These are phyloP conservation scores for Ptychodera flava DNA, from an alignment of 35 echinoderm and acorn worm species.

Conservation along the genomic window DNA sequence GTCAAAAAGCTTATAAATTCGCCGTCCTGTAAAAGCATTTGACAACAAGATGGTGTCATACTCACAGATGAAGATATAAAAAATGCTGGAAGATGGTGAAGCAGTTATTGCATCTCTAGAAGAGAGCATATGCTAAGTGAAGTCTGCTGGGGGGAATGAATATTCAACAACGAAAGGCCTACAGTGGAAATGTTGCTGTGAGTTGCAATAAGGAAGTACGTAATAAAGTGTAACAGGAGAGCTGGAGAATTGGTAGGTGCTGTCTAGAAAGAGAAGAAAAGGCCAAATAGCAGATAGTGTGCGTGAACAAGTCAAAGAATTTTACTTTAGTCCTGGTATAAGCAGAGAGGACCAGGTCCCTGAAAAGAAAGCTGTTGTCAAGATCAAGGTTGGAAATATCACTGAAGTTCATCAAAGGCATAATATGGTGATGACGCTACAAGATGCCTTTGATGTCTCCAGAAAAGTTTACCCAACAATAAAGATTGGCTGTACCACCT, in stretches of 20 bases:
- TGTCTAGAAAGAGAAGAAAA: neutral
- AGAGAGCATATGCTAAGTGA: neutral
- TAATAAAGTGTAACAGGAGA: neutral
- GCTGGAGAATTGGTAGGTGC: neutral
- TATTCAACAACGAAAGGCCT: neutral
- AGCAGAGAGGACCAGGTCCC: conserved; percentile 22
- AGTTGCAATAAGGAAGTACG: no score
- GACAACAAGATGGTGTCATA: neutral
- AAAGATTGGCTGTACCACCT: neutral
- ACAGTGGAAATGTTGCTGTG: neutral
- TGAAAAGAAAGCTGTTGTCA: conserved; percentile 8
- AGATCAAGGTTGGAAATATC: neutral
- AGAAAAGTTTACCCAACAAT: neutral
- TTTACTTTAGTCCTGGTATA: neutral
- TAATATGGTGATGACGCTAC: neutral
- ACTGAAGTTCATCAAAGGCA: neutral
- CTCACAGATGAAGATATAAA: neutral
- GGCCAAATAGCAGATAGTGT: neutral
- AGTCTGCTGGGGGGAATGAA: neutral
- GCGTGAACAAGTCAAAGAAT: neutral
- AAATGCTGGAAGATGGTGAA: neutral
- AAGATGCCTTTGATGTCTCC: conserved; percentile 7
- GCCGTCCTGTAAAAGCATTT: conserved; percentile 7
- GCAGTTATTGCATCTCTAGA: neutral
- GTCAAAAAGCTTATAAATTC: conserved; percentile 12